Evolutionary conservation across 2,888 invertebrate species (phyloP).

Genomic region (Theretra japonica): DNA sequence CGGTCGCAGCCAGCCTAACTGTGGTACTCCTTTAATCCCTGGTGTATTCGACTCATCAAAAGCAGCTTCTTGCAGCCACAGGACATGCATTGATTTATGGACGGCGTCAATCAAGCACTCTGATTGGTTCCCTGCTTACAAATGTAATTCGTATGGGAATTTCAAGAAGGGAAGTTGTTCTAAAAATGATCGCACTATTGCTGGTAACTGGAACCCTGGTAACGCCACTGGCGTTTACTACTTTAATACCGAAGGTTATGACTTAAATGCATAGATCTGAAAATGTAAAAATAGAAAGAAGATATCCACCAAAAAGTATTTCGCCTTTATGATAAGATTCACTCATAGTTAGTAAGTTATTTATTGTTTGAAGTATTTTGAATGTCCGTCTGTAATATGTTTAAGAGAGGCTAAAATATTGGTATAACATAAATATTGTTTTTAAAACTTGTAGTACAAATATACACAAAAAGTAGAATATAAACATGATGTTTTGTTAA

Average conservation of each 20-base stretch:
- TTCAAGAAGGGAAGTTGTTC: slow-evolving; percentile 64
- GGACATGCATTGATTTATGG: slow-evolving; percentile 69
- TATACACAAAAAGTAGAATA: too few species aligned
- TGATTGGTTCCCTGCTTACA: slow-evolving; percentile 64
- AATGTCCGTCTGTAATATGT: background rate
- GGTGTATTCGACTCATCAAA: slow-evolving; percentile 67
- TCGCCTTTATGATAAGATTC: slow-evolving; percentile 14
- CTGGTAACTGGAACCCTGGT: slow-evolving; percentile 74
- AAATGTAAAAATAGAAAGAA: background rate
- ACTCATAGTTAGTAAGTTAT: slow-evolving; percentile 7
- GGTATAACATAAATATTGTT: too few species aligned
- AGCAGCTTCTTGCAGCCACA: slow-evolving; percentile 74
- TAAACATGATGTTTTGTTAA: too few species aligned
- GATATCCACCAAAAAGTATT: slow-evolving; percentile 18
- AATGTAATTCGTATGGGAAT: slow-evolving; percentile 66
- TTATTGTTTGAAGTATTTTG: background rate
- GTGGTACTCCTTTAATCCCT: slow-evolving; percentile 69
- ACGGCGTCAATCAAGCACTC: slow-evolving; percentile 65
- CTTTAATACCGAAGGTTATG: slow-evolving; percentile 66
- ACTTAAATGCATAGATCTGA: slow-evolving; percentile 34
- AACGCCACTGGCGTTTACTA: slow-evolving; percentile 71
- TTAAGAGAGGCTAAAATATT: too few species aligned
- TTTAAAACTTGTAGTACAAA: too few species aligned
- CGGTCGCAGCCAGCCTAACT: slow-evolving; percentile 83
- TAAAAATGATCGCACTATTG: slow-evolving; percentile 58